A percentile compares a stretch with the other conserved stretches of the same genome.
Evolutionary conservation across 1,140 invertebrate genomes (phyloP).

Genomic region (Aphelenchoides fujianensis): DNA sequence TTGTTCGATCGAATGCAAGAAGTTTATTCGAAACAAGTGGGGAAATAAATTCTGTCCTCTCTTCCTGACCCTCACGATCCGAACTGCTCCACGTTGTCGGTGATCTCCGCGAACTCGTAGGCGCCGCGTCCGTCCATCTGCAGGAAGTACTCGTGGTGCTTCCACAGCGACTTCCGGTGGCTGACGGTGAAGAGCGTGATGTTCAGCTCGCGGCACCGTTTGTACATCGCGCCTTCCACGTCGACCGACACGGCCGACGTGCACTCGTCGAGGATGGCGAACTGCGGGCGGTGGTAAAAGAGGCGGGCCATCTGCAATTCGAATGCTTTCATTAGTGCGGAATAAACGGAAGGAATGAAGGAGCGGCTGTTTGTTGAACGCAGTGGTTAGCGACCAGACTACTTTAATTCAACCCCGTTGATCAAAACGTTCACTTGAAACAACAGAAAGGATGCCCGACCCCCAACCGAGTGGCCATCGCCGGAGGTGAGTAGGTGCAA

Average conservation of each 20-base stretch:
- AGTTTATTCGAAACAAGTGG: too few species aligned
- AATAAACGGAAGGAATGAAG: too few species aligned
- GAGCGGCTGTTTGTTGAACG: too few species aligned
- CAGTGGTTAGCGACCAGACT: too few species aligned
- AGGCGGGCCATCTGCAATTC: conserved; percentile 83
- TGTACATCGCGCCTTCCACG: conserved; percentile 94
- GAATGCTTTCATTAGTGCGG: too few species aligned
- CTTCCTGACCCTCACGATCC: conserved; percentile 74
- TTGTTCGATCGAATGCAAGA: too few species aligned
- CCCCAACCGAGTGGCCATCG: too few species aligned
- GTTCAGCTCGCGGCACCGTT: conserved; percentile 78
- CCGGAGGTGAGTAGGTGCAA: too few species aligned
- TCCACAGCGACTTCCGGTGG: conserved; percentile 90
- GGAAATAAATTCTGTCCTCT: conserved; percentile 28
- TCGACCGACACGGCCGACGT: conserved; percentile 92
- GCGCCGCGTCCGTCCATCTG: conserved; percentile 88
- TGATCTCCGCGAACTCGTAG: conserved; percentile 81
- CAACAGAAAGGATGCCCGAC: too few species aligned
- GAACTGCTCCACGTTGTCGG: conserved; percentile 81
- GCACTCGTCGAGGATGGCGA: conserved; percentile 96
- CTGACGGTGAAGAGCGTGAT: conserved; percentile 96
- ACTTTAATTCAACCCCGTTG: too few species aligned
- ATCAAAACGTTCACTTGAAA: too few species aligned
- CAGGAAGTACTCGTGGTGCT: conserved; percentile 83
- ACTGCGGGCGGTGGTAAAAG: conserved; percentile 93